Base-by-base conservation (phyloP, 2,797 vertebrate species). In the Adelosebastes latens region DNA sequence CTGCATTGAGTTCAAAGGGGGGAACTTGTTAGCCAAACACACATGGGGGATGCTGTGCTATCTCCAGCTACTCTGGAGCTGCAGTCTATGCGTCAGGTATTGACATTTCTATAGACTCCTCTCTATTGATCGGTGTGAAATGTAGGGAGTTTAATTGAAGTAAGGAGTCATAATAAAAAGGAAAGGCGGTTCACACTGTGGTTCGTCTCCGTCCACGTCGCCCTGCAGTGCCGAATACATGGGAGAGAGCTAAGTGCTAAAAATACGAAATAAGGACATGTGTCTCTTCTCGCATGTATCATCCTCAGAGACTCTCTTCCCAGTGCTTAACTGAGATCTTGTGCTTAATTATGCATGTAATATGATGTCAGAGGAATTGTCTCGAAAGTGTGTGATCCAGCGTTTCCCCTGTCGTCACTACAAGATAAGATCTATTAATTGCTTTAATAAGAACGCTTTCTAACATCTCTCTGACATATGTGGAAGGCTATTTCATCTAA, bases 331-430 rank as follows among this genome's bases (percentile, higher is more conserved):
- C 70, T 84, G 59, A 82, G 80, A 82, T 87, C 73, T 77, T 80
- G 70, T 77, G 83, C 85, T 92, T 94, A 92, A 93, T 93, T 94
- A 92, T 93, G 88, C 85, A 88, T 90, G 67, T 90, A 86, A 91
- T 89, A 79, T 86, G 80, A 88, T 88, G 88, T 93, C 85, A 82
- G 75, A 88, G 75, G 75, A 89, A 86, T 84, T 86, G 82, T 90
- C 79, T 82, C 58, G 29, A 67, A 92, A 85, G 81, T 78, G 81
- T 76, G 36, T 63, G 82, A 89, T 82, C 69, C 14, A 11, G 53
- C 76, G 78, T 83, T 82, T 83, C 78, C 83, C 79, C 66, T 49
- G 81, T 83, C 82, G n/a, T 76, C 49, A 52, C 22, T 64, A 31
- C 22, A 5, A 64, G 83, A 91, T 90, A 75, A 63, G 34, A 86